phyloP scores from a whole-genome alignment of 2,113 vertebrate genomes.

The Epinephelus cyanopodus region DNA sequence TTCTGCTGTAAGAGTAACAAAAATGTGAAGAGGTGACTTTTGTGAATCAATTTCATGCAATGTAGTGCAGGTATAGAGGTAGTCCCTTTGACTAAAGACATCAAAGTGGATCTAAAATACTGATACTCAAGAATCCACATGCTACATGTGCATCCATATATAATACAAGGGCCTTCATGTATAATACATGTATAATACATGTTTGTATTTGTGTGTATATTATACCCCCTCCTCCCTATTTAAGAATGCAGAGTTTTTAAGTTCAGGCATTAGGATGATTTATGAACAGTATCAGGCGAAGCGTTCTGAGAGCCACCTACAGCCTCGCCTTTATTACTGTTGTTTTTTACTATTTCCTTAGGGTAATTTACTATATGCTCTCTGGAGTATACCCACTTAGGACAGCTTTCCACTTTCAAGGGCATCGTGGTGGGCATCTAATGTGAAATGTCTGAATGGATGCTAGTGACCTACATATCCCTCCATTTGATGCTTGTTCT shows the following conservation, averaged over 20 bases:
- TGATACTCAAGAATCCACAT: neutral
- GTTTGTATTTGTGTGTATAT: constrained; percentile 62
- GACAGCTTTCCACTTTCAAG: constrained; percentile 78
- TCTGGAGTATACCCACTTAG: constrained; percentile 72
- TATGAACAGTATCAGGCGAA: constrained; percentile 74
- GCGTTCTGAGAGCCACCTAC: constrained; percentile 78
- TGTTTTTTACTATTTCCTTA: constrained; percentile 80
- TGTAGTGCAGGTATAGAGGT: neutral
- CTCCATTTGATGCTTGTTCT: neutral
- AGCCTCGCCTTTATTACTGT: constrained; percentile 79
- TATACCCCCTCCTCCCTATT: constrained; percentile 65
- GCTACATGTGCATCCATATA: neutral
- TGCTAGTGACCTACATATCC: constrained; percentile 30
- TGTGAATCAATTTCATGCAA: neutral
- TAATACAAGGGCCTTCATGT: neutral
- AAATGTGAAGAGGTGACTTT: constrained; percentile 17
- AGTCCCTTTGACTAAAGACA: constrained; percentile 45
- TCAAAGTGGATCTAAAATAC: constrained; percentile 28
- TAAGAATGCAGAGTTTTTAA: constrained; percentile 82
- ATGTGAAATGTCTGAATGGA: constrained; percentile 31
- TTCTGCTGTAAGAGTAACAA: neutral
- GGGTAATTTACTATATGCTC: constrained; percentile 80
- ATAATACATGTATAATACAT: constrained; percentile 40
- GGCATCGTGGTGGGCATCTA: constrained; percentile 69
- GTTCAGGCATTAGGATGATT: constrained; percentile 84